Conservation (phyloP, 2,113 vertebrate genomes). For the Otocyon megalotis region DNA sequence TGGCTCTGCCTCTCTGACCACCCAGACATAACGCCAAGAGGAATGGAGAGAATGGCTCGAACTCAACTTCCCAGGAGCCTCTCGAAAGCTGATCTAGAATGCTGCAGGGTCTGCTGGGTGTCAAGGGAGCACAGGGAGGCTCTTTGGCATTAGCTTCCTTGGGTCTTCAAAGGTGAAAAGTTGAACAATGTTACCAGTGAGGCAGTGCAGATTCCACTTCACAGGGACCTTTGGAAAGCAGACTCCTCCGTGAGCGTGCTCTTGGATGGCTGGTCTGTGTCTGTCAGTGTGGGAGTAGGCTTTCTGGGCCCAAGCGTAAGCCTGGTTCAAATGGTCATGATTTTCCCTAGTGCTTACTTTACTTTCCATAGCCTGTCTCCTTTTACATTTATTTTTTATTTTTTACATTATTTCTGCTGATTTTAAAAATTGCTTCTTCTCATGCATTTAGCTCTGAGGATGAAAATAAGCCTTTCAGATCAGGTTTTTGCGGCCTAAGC, state of each 20-base stretch:
- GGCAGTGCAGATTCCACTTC: background rate
- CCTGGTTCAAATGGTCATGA: background rate
- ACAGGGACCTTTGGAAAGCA: constrained; percentile 41
- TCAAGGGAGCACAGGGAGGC: background rate
- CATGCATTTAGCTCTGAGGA: background rate
- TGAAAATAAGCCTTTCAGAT: constrained; percentile 2
- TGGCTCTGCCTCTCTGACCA: background rate
- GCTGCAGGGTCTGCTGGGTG: background rate
- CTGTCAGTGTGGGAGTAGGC: constrained; percentile 7
- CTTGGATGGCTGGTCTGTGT: background rate
- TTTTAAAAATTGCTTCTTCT: constrained; percentile 50
- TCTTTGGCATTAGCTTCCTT: background rate
- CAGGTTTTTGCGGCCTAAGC: background rate
- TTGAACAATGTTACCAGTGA: constrained; percentile 52
- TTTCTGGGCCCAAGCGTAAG: background rate
- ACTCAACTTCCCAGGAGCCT: background rate
- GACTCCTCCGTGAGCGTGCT: background rate
- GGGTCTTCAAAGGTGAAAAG: constrained; percentile 43
- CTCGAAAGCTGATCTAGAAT: background rate
- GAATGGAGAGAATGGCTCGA: background rate
- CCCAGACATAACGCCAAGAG: background rate
- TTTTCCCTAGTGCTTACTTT: constrained; percentile 44
- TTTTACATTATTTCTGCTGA: constrained; percentile 10
- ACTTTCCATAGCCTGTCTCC: background rate
- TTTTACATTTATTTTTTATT: background rate